Evolutionary conservation across 2,888 invertebrate genomes (phyloP), one percentile per base, ranked within the genome.

Genomic region (Oeneis ivallda): DNA sequence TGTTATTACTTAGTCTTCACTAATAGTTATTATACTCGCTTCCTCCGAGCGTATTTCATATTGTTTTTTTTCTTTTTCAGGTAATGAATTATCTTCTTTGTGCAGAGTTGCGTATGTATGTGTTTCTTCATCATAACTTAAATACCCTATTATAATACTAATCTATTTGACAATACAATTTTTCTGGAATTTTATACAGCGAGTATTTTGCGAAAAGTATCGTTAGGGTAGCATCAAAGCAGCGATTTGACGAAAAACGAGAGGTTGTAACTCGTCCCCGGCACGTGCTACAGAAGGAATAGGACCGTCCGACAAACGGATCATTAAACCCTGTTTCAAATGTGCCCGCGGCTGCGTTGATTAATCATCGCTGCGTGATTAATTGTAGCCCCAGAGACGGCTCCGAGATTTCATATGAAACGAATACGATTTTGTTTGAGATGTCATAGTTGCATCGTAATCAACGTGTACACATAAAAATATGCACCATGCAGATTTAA

Each of bases 331-430:
- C 83, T 79, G 78, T 76, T 85, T 83, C 80, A 83, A 87, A 84
- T 81, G 77, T 76, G 79, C 82, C 83, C 80, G 80, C 81, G 82
- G 83, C 81, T 77, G 75, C 74, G 75, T 80, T 84, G 83, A 88
- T 89, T 87, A 87, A 89, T 89, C 86, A 89, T 89, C 83, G 79
- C 80, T 72, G 77, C 72, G 79, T 85, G 85, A 87, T 88, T 88
- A 87, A 89, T 76, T 73, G 73, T 71, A 68, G 47, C 26, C 13
- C 56, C 19, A 63, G 49, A 49, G 49, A 57, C 37, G 39, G 34
- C 15, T 17, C 11, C 56, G 15, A 53, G 43, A 41, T 50, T 53
- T 52, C 43, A 15, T 43, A 43, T 53, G 57, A 6, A 57, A 13
- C 26, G 7, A 26, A 19, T 57, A 43, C 2, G 11, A 13, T 41